Percentiles rank a stretch among this genome's conserved stretches.
phyloP scores from a whole-genome alignment of 2,888 invertebrate species.

The Pseudococcus viburni region DNA sequence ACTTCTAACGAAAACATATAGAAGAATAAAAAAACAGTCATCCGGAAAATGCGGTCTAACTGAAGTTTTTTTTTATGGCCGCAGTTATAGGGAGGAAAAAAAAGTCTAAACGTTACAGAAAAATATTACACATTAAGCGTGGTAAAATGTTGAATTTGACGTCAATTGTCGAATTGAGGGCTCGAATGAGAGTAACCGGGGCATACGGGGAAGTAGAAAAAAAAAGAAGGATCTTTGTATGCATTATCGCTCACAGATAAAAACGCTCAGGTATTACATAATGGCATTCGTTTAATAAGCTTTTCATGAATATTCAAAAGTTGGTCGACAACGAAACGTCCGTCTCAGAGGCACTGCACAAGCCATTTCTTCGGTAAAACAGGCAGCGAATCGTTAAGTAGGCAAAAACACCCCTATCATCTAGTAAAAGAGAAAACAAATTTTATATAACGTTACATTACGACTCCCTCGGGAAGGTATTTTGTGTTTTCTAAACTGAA shows the following conservation, averaged over 20 bases:
- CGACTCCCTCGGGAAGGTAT: conserved; percentile 48
- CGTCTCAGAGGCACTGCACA: conserved; percentile 58
- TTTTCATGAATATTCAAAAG: conserved; percentile 62
- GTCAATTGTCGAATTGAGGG: conserved; percentile 45
- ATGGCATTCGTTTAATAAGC: conserved; percentile 60
- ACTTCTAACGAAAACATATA: conserved; percentile 18
- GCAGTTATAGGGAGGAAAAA: not conserved
- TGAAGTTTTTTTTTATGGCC: conserved; percentile 35
- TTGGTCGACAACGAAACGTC: conserved; percentile 58
- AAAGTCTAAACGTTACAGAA: conserved; percentile 42
- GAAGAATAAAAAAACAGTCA: conserved; percentile 44
- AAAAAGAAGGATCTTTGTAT: conserved; percentile 58
- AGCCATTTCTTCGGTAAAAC: conserved; percentile 48
- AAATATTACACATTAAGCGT: conserved; percentile 45
- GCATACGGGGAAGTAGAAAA: not conserved
- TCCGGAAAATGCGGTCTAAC: conserved; percentile 44
- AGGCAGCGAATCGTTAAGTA: conserved; percentile 59
- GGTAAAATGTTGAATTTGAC: conserved; percentile 29
- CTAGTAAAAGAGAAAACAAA: conserved; percentile 57
- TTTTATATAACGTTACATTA: conserved; percentile 56
- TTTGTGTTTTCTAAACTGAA: conserved; percentile 53
- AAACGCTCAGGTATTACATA: conserved; percentile 60
- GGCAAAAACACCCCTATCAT: conserved; percentile 55
- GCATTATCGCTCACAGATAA: conserved; percentile 59
- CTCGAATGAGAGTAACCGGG: not conserved